phyloP scores from a whole-genome alignment of 35 echinoderm and acorn worm species.

The Ophiothrix spiculata region DNA sequence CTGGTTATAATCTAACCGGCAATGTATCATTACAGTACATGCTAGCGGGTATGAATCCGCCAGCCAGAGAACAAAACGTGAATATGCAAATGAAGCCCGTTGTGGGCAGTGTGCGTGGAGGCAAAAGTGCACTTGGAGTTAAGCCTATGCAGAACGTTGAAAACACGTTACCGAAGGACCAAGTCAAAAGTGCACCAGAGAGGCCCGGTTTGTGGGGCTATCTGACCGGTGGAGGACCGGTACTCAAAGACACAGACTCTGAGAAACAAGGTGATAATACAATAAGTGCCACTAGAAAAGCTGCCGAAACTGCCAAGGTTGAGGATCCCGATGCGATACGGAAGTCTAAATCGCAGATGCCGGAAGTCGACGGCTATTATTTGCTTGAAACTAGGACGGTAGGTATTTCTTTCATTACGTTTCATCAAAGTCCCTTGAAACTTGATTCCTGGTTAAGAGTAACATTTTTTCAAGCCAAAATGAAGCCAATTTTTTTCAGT shows the following conservation, averaged over 20 bases:
- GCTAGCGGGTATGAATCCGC: slow-evolving; percentile 10
- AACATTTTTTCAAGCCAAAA: too few relatives aligned
- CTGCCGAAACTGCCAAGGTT: slow-evolving; percentile 1
- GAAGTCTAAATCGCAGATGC: slow-evolving; percentile 5
- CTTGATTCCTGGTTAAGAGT: background rate
- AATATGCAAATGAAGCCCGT: background rate
- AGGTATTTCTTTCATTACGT: slow-evolving; percentile 18
- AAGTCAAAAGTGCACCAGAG: background rate
- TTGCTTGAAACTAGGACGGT: slow-evolving; percentile 85
- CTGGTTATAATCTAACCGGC: background rate
- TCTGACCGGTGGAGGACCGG: background rate
- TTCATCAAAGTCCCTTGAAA: background rate
- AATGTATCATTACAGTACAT: background rate
- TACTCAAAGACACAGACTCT: background rate
- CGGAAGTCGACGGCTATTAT: slow-evolving; percentile 82
- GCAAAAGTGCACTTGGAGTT: background rate
- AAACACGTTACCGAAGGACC: background rate
- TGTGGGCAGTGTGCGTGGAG: background rate
- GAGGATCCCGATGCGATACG: background rate
- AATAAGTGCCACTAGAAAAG: slow-evolving; percentile 9
- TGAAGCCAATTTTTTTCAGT: background rate
- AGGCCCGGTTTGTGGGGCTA: background rate
- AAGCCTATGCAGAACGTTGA: background rate
- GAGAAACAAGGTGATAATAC: background rate
- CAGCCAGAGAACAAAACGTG: background rate